phyloP scores from a whole-genome alignment of 1,140 invertebrate genomes.

The Heliconius eleuchia region DNA sequence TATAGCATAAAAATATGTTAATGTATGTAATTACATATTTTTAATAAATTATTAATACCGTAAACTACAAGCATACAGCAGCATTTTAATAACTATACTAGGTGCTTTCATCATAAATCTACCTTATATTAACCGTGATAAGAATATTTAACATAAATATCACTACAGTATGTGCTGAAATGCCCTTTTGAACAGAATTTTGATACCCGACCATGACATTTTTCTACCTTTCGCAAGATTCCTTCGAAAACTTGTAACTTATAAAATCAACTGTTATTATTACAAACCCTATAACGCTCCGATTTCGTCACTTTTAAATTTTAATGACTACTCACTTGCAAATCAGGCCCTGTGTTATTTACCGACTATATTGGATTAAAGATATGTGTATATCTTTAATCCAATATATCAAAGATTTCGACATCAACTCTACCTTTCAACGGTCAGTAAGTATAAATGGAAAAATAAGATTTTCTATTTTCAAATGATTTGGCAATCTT shows the following conservation, averaged over 20 bases:
- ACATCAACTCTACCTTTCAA: not conserved
- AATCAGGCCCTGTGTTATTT: slow-evolving; percentile 38
- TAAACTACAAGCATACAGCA: not conserved
- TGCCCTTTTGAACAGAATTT: slow-evolving; percentile 48
- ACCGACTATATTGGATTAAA: not conserved
- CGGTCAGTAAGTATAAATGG: not conserved
- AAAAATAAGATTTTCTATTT: no score
- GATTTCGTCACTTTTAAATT: slow-evolving; percentile 50
- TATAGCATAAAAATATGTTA: not conserved
- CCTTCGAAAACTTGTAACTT: slow-evolving; percentile 55
- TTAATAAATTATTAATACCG: not conserved
- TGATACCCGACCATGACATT: slow-evolving; percentile 64
- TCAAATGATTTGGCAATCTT: no score
- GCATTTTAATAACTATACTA: not conserved
- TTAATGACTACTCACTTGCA: slow-evolving; percentile 44
- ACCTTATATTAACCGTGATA: slow-evolving; percentile 21
- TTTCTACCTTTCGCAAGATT: slow-evolving; percentile 55
- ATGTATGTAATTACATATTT: slow-evolving; percentile 2
- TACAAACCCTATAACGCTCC: slow-evolving; percentile 49
- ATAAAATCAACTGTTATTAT: slow-evolving; percentile 54
- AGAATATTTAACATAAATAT: slow-evolving; percentile 27
- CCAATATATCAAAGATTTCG: slow-evolving; percentile 35
- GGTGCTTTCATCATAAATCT: slow-evolving; percentile 18
- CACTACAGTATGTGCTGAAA: slow-evolving; percentile 34
- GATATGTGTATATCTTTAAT: not conserved